Evolutionary conservation across 2,113 vertebrate species (phyloP).

Genomic region (Chroicocephalus ridibundus): DNA sequence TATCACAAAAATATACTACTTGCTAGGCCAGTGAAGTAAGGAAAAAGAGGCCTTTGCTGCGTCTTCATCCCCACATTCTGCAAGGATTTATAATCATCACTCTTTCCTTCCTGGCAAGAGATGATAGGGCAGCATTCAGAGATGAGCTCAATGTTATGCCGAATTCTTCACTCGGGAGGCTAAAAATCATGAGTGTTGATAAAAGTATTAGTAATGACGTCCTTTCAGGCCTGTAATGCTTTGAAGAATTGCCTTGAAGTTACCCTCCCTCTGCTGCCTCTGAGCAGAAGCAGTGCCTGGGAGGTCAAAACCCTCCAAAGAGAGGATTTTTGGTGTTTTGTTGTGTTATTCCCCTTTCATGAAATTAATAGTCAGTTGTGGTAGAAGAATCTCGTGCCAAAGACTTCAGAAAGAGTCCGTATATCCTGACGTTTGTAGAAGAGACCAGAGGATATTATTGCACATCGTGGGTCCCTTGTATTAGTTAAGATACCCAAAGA

Average conservation of each 20-base stretch:
- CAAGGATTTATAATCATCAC: neutral
- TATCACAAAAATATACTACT: neutral
- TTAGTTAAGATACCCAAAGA: neutral
- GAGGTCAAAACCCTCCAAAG: neutral
- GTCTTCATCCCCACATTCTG: neutral
- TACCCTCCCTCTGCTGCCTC: neutral
- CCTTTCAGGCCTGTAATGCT: neutral
- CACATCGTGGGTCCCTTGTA: fast-evolving
- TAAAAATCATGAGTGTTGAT: neutral
- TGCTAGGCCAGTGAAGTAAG: neutral
- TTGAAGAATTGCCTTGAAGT: neutral
- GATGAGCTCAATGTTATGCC: neutral
- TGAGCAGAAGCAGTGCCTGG: neutral
- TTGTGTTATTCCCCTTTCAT: neutral
- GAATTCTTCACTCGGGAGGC: neutral
- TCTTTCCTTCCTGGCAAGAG: constrained; percentile 9
- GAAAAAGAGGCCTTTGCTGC: neutral
- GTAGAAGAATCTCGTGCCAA: neutral
- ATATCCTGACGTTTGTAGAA: neutral
- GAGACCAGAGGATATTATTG: neutral
- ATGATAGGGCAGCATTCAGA: neutral
- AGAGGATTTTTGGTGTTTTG: neutral
- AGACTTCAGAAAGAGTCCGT: neutral
- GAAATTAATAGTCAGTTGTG: neutral
- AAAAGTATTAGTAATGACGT: neutral